Conservation (phyloP, 1,140 invertebrate genomes). For the Drosophila truncata region DNA sequence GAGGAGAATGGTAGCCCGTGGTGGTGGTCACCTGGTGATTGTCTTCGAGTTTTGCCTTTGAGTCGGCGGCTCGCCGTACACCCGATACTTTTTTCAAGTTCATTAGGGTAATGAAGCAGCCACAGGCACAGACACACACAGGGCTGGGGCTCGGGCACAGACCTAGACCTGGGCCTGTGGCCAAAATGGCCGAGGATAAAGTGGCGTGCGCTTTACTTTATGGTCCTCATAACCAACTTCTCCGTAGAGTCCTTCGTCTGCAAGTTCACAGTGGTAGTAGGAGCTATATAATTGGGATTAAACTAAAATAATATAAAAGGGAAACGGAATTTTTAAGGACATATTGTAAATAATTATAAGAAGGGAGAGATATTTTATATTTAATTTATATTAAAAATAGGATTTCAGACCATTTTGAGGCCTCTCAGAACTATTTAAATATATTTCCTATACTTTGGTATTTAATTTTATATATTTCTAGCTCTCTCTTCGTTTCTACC, state of each 20-base stretch:
- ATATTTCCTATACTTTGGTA: background rate
- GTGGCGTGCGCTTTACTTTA: constrained; percentile 67
- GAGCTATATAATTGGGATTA: background rate
- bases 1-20: background rate
- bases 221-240: constrained; percentile 62
- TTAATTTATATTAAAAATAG: too few species aligned
- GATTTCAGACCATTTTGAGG: background rate
- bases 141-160: constrained; percentile 6
- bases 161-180: constrained; percentile 25
- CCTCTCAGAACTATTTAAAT: background rate
- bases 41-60: constrained; percentile 67
- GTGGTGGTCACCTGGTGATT: constrained; percentile 67
- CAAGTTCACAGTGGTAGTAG: background rate
- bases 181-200: constrained; percentile 50
- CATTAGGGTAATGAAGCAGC: constrained; percentile 83
- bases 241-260: constrained; percentile 8
- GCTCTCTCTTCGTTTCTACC: background rate
- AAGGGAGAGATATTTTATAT: too few species aligned
- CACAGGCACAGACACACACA: constrained; percentile 44
- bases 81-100: constrained; percentile 82
- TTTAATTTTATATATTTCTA: background rate
- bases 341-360: too few species aligned
- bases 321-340: too few species aligned
- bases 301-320: too few species aligned
- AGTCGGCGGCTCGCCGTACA: constrained; percentile 57